Base-by-base conservation (phyloP, 2,888 invertebrate species). In the Temnothorax ravouxi region DNA sequence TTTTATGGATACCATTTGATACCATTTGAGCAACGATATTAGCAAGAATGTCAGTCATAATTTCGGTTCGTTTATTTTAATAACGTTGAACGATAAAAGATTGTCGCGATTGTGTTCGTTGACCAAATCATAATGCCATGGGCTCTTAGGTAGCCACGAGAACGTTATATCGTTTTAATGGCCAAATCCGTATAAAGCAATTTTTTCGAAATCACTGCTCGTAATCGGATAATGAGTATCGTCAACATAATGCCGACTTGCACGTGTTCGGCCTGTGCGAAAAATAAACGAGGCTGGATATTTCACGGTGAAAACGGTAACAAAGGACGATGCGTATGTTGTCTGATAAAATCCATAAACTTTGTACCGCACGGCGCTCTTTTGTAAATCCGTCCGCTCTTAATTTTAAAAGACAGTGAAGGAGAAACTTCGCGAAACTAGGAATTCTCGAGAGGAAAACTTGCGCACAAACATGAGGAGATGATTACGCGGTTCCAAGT, bases 331-430 rank as follows among this genome's bases (percentile, higher is more conserved):
- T 0, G 56, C 21, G 21, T 62, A 38, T 18, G 47, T 72, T 21
- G 21, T 59, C n/a, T 29, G 71, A 80, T 80, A 72, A 79, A 79
- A 21, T 5, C 34, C 4, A 34, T 72, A 72, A 80, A 72, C 13
- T 80, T 72, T 21, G 6, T 13, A 59, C 9, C 29, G 34, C 47
- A 38, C 18, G 4, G 15, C 38, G 3, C 9, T 21, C 47, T 59
- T 72, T 72, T 80, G n/a, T 69, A 38, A 79, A n/a, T 56, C 21
- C n/a, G 15, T 38, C 29, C 13, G n/a, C 34, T 41, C 56, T 71
- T 72, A 72, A 72, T 80, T 80, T 59, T 21, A 38, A 56, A 47
- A 54, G 34, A 59, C 47, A 80, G 3, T 21, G 21, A 44, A n/a
- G 44, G n/a, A 54, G n/a, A 56, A 77, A 44, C 29, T 56, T n/a